Conservation (phyloP, 2,888 invertebrate genomes). For the Andrena trimmerana region DNA sequence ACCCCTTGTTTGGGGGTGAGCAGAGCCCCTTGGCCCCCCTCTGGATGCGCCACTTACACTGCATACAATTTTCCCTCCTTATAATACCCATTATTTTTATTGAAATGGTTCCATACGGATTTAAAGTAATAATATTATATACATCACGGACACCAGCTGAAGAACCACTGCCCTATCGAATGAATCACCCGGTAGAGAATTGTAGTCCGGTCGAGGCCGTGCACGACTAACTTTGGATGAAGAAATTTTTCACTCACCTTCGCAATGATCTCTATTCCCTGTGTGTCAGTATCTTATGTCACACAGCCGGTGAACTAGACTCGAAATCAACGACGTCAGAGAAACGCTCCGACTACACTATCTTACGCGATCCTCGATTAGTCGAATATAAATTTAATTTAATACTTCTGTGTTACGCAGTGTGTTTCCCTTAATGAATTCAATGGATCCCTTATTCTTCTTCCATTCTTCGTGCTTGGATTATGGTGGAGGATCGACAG, state of each 20-base stretch:
- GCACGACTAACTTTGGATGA: slow-evolving; percentile 57
- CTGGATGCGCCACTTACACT: too few relatives aligned
- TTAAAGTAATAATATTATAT: too few relatives aligned
- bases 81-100: too few relatives aligned
- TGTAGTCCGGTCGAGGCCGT: slow-evolving; percentile 40
- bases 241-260: slow-evolving; percentile 65
- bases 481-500: background rate
- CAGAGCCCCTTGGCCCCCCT: too few relatives aligned
- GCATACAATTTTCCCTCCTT: too few relatives aligned
- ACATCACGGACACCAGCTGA: too few relatives aligned
- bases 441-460: background rate
- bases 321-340: slow-evolving; percentile 17
- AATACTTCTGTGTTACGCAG: too few relatives aligned
- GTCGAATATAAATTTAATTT: too few relatives aligned
- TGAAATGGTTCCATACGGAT: too few relatives aligned
- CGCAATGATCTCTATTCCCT: slow-evolving; percentile 11
- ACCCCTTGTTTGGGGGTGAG: too few relatives aligned
- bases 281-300: slow-evolving; percentile 49
- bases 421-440: background rate
- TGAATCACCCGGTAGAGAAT: slow-evolving; percentile 48
- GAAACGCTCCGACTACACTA: slow-evolving; percentile 14
- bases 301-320: slow-evolving; percentile 40
- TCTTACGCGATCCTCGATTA: background rate
- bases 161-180: background rate
- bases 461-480: background rate